Percentiles rank a stretch among this genome's conserved stretches.
These are phyloP conservation scores for Cheilosia scutellata DNA, from an alignment of 2,888 invertebrate species.

Conservation along the genomic window DNA sequence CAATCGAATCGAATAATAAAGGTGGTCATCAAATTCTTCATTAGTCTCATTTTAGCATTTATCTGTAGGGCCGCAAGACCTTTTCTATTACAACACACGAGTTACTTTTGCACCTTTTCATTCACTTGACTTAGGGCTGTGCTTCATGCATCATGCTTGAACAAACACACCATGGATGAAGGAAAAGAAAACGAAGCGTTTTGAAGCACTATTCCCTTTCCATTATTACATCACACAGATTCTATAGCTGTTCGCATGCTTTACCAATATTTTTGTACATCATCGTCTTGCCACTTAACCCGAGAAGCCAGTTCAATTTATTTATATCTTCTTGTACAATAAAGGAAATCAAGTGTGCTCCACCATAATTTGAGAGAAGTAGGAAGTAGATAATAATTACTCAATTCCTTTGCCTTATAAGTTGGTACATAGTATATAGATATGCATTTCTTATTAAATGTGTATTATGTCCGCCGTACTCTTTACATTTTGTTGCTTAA, in stretches of 20 bases:
- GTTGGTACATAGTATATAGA: background rate
- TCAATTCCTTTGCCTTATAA: constrained; percentile 9
- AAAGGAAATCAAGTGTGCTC: constrained; percentile 46
- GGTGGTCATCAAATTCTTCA: too few species aligned
- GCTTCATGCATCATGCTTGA: constrained; percentile 21
- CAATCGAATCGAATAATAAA: too few species aligned
- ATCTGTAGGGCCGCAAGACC: too few species aligned
- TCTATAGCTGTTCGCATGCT: constrained; percentile 15
- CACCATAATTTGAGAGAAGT: constrained; percentile 39
- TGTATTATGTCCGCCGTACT: background rate
- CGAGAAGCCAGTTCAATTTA: constrained; percentile 30
- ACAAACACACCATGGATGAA: constrained; percentile 45
- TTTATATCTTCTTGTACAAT: constrained; percentile 22
- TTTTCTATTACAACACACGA: background rate
- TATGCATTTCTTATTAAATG: background rate
- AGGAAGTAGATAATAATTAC: constrained; percentile 54
- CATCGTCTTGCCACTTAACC: constrained; percentile 48
- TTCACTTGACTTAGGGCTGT: constrained; percentile 31
- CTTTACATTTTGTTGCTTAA: background rate
- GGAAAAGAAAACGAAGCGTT: constrained; percentile 45
- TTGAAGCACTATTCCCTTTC: constrained; percentile 38
- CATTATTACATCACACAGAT: constrained; percentile 57
- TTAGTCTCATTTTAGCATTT: too few species aligned
- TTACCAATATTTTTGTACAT: constrained; percentile 24
- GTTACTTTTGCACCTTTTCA: constrained; percentile 38